phyloP scores from a whole-genome alignment of 2,113 vertebrate genomes.

The Eublepharis macularius region DNA sequence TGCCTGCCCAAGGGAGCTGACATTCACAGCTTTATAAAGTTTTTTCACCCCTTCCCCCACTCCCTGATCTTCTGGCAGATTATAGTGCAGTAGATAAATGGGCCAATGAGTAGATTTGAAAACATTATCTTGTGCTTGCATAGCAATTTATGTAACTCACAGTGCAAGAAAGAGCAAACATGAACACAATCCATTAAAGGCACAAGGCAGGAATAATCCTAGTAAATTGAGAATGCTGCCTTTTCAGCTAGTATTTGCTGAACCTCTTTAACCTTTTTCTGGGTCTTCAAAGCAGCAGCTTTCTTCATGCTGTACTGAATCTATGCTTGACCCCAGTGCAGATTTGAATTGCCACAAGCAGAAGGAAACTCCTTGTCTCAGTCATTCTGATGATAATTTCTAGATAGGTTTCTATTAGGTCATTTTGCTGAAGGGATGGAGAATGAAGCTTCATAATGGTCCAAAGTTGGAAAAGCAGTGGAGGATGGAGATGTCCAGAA shows the following conservation, averaged over 20 bases:
- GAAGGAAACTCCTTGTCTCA: slow-evolving; percentile 13
- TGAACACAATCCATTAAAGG: slow-evolving; percentile 36
- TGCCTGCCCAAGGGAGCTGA: slow-evolving; percentile 54
- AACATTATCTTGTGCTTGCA: slow-evolving; percentile 60
- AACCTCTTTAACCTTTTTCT: slow-evolving; percentile 36
- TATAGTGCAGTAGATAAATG: slow-evolving; percentile 54
- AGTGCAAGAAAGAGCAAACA: slow-evolving; percentile 54
- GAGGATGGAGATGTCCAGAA: neutral
- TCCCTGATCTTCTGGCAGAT: slow-evolving; percentile 46
- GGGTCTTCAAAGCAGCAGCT: slow-evolving; percentile 16
- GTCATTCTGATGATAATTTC: neutral
- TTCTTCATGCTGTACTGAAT: slow-evolving; percentile 14
- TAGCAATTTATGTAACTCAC: slow-evolving; percentile 56
- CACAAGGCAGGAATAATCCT: slow-evolving; percentile 42
- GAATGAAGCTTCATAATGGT: neutral
- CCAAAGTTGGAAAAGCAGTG: neutral
- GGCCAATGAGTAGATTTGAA: slow-evolving; percentile 46
- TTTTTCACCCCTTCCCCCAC: neutral
- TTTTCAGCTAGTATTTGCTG: slow-evolving; percentile 39
- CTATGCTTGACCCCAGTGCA: slow-evolving; percentile 28
- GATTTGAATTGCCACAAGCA: neutral
- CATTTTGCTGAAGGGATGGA: neutral
- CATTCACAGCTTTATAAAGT: slow-evolving; percentile 52
- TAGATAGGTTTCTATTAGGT: slow-evolving; percentile 8
- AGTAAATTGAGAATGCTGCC: slow-evolving; percentile 39